Base-by-base conservation (phyloP, 2,797 vertebrate species). In the Vespertilio murinus region DNA sequence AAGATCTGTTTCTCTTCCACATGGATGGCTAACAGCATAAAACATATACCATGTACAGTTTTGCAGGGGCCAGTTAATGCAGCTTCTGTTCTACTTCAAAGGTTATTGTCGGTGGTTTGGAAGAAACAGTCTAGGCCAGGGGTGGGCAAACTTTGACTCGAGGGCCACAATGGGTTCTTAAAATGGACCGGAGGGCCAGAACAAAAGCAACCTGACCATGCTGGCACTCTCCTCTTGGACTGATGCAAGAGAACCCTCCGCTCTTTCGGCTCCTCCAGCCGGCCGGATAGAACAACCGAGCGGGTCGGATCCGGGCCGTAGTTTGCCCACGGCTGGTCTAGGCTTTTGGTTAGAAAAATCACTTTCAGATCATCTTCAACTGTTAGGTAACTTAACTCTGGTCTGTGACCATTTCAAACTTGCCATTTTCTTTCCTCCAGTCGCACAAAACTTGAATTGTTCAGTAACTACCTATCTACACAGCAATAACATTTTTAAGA, bases 1-100 rank as follows among this genome's bases (percentile, higher is more conserved):
- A 59, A 86, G 35, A 87, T 93, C 77, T 86, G 52, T 75, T 97
- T 94, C 49, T 79, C 23, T 91, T 96, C 56, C 35, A 35, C 35
- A 45, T 18, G 79, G 52, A 75, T 25, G 33, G 38, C 56, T 78
- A 52, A 30, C 82, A 91, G 35, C 85, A 67, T 94, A 95, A 82
- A 94, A 75, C 92, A 94, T 42, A 61, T 59, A 90, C n/a, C n/a
- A 22, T 69, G 88, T 59, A 45, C 83, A 77, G 42, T 88, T 90
- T 75, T 91, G 45, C 90, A 92, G 40, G 52, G 49, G 79, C 35
- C 16, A 40, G 35, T 83, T 88, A 59, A 49, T 59, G 33, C 16
- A 84, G 35, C 59, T 95, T 91, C 87, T 82, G 56, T 23, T 35
- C 7, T 81, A 16, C 65, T 91, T 87, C 59, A 93, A 52, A 80